A percentile compares a stretch with the other conserved stretches of the same genome.
These are phyloP conservation scores for Scleropages formosus DNA, from an alignment of 2,797 vertebrate species.

Conservation along the genomic window DNA sequence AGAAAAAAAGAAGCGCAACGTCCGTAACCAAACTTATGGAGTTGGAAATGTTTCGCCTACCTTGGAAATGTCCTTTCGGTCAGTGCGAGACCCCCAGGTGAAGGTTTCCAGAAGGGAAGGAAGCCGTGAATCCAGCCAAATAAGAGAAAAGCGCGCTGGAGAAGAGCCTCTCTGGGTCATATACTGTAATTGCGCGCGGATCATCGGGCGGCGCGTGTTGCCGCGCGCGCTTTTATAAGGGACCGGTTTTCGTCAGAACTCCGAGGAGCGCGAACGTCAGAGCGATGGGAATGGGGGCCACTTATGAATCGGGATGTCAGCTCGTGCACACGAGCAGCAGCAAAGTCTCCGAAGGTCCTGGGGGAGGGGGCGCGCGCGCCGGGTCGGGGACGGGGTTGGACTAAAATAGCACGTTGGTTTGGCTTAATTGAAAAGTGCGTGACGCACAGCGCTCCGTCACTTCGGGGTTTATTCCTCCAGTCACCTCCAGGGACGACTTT, in stretches of 20 bases:
- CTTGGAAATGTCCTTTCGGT: constrained; percentile 10
- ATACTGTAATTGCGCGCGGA: too few species aligned
- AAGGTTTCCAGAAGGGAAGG: too few species aligned
- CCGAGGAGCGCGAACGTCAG: constrained; percentile 74
- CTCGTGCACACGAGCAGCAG: constrained; percentile 42
- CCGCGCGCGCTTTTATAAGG: constrained; percentile 61
- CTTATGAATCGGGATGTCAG: constrained; percentile 59
- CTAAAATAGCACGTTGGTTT: constrained; percentile 62
- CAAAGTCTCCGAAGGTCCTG: constrained; percentile 63
- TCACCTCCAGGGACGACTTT: too few species aligned
- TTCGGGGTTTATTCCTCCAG: too few species aligned
- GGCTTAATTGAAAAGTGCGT: constrained; percentile 62
- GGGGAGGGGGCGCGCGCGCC: constrained; percentile 37
- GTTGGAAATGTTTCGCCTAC: not conserved
- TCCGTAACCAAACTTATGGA: not conserved
- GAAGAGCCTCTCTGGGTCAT: constrained; percentile 31
- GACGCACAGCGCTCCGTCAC: constrained; percentile 47
- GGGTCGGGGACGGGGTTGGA: too few species aligned
- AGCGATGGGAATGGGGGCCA: constrained; percentile 64
- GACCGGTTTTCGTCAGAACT: constrained; percentile 77
- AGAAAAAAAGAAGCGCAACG: not conserved
- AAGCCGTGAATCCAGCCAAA: constrained; percentile 29
- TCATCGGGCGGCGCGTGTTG: constrained; percentile 48
- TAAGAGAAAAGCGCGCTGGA: not conserved
- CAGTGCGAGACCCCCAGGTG: not conserved